Evolutionary conservation across 2,888 invertebrate genomes (phyloP).

Genomic region (Glaucopsyche alexis): DNA sequence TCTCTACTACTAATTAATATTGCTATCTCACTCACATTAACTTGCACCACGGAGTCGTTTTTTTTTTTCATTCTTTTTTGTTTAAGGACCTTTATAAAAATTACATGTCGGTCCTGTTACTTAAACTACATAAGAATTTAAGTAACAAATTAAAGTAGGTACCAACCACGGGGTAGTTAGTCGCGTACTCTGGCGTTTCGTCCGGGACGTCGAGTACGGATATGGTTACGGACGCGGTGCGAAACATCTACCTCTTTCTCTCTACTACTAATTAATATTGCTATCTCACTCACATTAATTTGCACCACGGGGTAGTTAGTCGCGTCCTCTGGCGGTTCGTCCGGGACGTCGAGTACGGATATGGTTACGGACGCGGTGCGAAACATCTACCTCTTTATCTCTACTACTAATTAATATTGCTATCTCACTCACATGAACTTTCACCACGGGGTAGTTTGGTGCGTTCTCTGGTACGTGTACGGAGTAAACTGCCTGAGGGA

Average conservation of each 20-base stretch:
- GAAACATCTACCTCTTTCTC: not conserved
- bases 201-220: constrained; percentile 89
- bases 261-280: not conserved
- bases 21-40: constrained; percentile 80
- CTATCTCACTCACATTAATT: constrained; percentile 82
- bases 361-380: constrained; percentile 94
- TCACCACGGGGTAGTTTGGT: constrained; percentile 87
- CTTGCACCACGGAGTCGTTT: constrained; percentile 90
- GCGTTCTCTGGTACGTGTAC: constrained; percentile 92
- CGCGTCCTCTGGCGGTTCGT: constrained; percentile 92
- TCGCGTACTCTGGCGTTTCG: constrained; percentile 91
- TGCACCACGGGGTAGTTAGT: constrained; percentile 88
- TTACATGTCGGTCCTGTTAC: too few species aligned
- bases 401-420: not conserved
- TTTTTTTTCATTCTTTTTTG: too few species aligned
- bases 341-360: constrained; percentile 87
- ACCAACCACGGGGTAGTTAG: constrained; percentile 86
- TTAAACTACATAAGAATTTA: too few species aligned
- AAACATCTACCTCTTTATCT: too few species aligned
- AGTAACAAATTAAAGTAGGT: too few species aligned
- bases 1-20: not conserved
- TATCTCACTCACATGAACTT: constrained; percentile 83
- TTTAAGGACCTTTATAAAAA: too few species aligned
- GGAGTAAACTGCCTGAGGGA: constrained; percentile 85
- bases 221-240: constrained; percentile 84